phyloP scores from a whole-genome alignment of 92 coral and sea anemone genomes.

The Zoanthus solanderi region DNA sequence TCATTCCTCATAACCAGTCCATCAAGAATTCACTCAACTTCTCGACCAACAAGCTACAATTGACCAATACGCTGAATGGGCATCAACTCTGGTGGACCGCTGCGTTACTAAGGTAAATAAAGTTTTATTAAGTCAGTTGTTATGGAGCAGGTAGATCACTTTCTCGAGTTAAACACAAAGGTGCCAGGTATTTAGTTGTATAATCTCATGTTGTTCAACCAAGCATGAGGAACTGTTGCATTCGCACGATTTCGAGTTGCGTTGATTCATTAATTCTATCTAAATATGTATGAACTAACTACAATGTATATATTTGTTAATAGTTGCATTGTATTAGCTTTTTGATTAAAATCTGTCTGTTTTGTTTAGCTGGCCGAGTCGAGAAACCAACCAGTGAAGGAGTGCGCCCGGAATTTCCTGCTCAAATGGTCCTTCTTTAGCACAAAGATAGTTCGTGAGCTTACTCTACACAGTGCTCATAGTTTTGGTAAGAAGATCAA shows the following conservation, averaged over 20 bases:
- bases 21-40: slow-evolving; percentile 90
- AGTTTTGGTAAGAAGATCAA: slow-evolving; percentile 86
- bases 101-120: slow-evolving; percentile 80
- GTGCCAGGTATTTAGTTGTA: no score
- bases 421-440: slow-evolving; percentile 99
- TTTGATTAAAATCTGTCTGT: not conserved
- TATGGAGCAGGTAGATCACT: no score
- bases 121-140: no score
- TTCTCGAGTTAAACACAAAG: no score
- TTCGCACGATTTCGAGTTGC: no score
- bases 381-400: slow-evolving; percentile 72
- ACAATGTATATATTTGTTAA: not conserved
- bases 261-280: no score
- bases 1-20: slow-evolving; percentile 62
- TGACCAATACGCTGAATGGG: slow-evolving; percentile 99
- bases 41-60: slow-evolving; percentile 99
- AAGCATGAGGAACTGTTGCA: no score
- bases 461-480: slow-evolving; percentile 96
- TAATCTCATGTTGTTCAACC: no score
- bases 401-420: slow-evolving; percentile 86
- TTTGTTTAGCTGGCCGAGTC: slow-evolving; percentile 73
- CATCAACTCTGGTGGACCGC: slow-evolving; percentile 89
- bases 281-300: no score
- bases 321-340: no score
- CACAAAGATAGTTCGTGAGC: slow-evolving; percentile 92